Base-by-base conservation (phyloP, 2,113 vertebrate species). In the Patagioenas fasciata region DNA sequence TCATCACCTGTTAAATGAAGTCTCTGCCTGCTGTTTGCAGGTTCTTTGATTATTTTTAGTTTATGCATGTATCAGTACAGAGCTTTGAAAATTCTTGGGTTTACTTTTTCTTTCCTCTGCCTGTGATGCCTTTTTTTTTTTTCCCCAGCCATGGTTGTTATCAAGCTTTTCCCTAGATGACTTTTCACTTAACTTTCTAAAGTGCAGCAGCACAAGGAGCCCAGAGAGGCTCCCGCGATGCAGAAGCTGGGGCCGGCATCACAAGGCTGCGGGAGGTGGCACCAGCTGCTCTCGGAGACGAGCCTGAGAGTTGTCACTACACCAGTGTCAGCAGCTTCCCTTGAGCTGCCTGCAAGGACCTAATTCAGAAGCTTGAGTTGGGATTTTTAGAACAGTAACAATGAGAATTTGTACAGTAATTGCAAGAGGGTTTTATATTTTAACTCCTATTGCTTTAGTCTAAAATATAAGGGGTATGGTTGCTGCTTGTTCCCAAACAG, bases 11-110 rank as follows among this genome's bases (percentile, higher is more conserved):
- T 53, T 93, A 92, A 86, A 88, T 86, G 21, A 95, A 85, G 61
- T 74, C 64, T 89, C 23, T 75, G 75, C 93, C 80, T 88, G 90
- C 79, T 78, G 64, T 75, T 57, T 83, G 75, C 83, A 77, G 85
- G 80, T 95, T 75, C 82, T 92, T 93, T 96, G 93, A 91, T 87
- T 93, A 73, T 82, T 89, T 94, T 94, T 79, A 92, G 92, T 74
- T 90, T 74, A 80, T 74, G 71, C 44, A 23, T n/a, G 9, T 80
- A 91, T 83, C 38, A 25, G 36, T 71, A 60, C 80, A 81, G 83
- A 71, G 75, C 89, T 96, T 91, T 91, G 79, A 90, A 91, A 95
- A 61, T 69, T 84, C 57, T 83, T 82, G 32, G 17, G 0, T 70
- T 81, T 95, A 36, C 40, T 84, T 78, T 80, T 91, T 66, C 38